Evolutionary conservation across 2,797 vertebrate species (phyloP), one percentile per base, ranked within the genome.

Genomic region (Tadarida brasiliensis): DNA sequence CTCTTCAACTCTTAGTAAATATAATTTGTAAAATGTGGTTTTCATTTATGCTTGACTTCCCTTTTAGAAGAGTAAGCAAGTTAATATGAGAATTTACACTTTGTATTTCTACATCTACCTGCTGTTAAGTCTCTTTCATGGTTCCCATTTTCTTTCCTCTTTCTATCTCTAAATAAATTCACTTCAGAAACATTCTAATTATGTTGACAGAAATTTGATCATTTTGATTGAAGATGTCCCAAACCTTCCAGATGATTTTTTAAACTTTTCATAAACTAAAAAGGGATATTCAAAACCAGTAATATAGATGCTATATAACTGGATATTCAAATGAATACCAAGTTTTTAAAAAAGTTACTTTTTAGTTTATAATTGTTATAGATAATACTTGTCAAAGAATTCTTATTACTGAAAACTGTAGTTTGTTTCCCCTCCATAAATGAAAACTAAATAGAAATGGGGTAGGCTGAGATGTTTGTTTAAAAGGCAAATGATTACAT

Each of bases 41-140:
- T 65, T 11, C 12, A 73, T 84, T 94, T 90, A 92, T 92, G n/a
- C 33, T 95, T 95, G 68, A 92, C 85, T 89, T 97, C 30, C n/a
- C 74, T 54, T 95, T 95, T 68, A 61, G 76, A 92, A 90, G 83
- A 82, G 30, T 70, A 74, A 87, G 80, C 61, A 88, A 86, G 76
- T 47, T 76, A 88, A 63, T 19, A 74, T 2, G 16, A 81, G 57
- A 94, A 78, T 70, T 70, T 77, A 83, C n/a, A 76, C 22, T 92
- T 74, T 77, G 30, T 44, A 80, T 87, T 88, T 94, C 56, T 92
- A 11, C 7, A 87, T 67, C 30, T 81, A 89, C 49, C 67, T 93
- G 47, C 35, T 59, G 8, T 14, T 6, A 76, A 61, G 71, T 56
- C 35, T 96, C 56, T 92, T 74, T 82, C 30, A 87, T 49, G 59